Base-by-base conservation (phyloP, 2,113 vertebrate genomes). In the Caranx melampygus region DNA sequence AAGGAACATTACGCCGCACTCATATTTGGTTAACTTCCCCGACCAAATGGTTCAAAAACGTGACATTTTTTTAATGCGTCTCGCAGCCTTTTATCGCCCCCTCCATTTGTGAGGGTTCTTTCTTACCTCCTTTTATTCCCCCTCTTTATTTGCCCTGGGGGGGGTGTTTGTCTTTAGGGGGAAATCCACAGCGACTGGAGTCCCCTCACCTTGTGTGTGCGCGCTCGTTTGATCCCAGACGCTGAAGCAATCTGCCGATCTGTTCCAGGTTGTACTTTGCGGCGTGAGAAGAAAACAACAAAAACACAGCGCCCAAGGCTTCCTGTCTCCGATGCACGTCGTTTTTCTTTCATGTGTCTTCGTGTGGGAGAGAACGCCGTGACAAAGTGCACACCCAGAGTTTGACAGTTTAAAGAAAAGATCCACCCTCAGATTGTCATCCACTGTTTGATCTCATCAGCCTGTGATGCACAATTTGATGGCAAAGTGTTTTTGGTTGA, bases 1-100 rank as follows among this genome's bases (percentile, higher is more conserved):
- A 93, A 92, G 94, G 93, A 94, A 95, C 93, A 95, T 94, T 95
- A 95, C 91, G 87, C 92, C 78, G 86, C 89, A 63, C 90, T 94
- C 89, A 82, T 91, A 93, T 92, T 93, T 93, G 91, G 87, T 92
- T 93, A 94, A 92, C 92, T 90, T 91, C 88, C 90, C 90, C 81
- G 65, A 83, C 79, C 87, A 91, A 92, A 93, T 89, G 90, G 88
- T 88, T 89, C 26, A 68, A 89, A 89, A 91, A 92, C 84, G 85
- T 91, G 90, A 91, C 86, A 86, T 79, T 87, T 88, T 87, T 87
- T 82, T 89, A 86, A 92, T 90, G 90, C 16, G 67, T 54, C 84
- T 81, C 20, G 2, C 40, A 77, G 88, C 6, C 79, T 80, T 72
- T 65, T 67, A 65, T 86, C 52, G 64, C 89, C 87, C 64, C 78